Conservation (phyloP, 2,113 vertebrate genomes). For the Indri indri region DNA sequence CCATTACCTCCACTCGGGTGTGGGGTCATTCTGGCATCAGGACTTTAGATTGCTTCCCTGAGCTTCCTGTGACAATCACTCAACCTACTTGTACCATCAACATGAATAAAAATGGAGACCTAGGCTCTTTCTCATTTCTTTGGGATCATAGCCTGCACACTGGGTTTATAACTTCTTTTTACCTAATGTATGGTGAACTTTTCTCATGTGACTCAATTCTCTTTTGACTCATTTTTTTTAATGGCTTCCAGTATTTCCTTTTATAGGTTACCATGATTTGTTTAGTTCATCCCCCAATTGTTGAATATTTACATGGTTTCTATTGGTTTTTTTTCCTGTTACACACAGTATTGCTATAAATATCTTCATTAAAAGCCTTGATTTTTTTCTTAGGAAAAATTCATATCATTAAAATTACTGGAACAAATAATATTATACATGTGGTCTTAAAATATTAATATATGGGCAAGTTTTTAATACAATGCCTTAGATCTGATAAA, state of each 20-base stretch:
- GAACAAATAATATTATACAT: neutral
- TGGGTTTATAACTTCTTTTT: neutral
- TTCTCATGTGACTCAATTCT: neutral
- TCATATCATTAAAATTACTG: neutral
- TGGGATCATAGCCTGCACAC: neutral
- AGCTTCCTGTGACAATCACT: neutral
- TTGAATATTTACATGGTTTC: neutral
- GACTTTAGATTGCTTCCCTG: neutral
- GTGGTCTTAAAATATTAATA: neutral
- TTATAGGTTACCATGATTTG: neutral
- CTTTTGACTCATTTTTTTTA: neutral
- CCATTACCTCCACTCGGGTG: neutral
- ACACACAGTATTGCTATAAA: neutral
- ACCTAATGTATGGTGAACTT: neutral
- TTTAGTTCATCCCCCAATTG: neutral
- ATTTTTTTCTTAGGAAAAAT: neutral
- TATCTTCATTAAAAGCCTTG: neutral
- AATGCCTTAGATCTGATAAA: neutral
- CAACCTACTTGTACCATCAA: neutral
- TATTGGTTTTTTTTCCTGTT: neutral
- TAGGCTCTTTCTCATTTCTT: rapidly evolving
- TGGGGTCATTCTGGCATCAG: neutral
- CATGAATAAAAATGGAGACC: neutral
- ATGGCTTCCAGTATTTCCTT: neutral
- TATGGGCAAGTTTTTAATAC: neutral